These are phyloP conservation scores for Chydorus sphaericus DNA, from an alignment of 2,888 invertebrate species.

Conservation along the genomic window DNA sequence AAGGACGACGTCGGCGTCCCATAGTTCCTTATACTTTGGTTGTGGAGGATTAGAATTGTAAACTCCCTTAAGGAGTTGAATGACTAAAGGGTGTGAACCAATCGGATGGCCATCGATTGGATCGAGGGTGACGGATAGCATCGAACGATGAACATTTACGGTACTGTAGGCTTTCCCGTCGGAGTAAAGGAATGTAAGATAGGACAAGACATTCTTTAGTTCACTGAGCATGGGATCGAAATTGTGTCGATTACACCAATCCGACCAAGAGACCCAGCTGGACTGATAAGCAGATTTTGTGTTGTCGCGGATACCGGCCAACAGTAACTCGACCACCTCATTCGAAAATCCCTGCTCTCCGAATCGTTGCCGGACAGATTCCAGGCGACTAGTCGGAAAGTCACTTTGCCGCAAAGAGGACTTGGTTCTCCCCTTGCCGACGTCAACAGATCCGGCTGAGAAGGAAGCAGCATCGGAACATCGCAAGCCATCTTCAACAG, in stretches of 20 bases:
- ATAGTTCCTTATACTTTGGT: background rate
- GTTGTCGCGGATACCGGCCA: background rate
- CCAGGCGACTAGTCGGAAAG: background rate
- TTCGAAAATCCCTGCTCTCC: background rate
- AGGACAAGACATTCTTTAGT: background rate
- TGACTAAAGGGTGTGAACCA: background rate
- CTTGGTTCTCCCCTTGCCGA: background rate
- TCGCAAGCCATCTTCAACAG: background rate
- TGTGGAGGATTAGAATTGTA: background rate
- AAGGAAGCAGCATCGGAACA: background rate
- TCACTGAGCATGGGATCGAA: background rate
- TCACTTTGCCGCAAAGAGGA: no score
- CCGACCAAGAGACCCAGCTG: background rate
- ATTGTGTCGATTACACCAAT: conserved; percentile 1
- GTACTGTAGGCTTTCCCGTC: background rate
- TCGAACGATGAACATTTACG: background rate
- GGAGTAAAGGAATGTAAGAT: background rate
- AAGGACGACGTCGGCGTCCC: background rate
- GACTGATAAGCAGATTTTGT: background rate
- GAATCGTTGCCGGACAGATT: background rate
- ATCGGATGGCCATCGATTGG: background rate
- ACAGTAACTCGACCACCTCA: background rate
- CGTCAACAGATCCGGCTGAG: background rate
- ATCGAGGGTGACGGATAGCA: background rate
- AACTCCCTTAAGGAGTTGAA: background rate